These are phyloP conservation scores for Synergus umbraculus DNA, from an alignment of 2,888 invertebrate species.

Conservation along the genomic window DNA sequence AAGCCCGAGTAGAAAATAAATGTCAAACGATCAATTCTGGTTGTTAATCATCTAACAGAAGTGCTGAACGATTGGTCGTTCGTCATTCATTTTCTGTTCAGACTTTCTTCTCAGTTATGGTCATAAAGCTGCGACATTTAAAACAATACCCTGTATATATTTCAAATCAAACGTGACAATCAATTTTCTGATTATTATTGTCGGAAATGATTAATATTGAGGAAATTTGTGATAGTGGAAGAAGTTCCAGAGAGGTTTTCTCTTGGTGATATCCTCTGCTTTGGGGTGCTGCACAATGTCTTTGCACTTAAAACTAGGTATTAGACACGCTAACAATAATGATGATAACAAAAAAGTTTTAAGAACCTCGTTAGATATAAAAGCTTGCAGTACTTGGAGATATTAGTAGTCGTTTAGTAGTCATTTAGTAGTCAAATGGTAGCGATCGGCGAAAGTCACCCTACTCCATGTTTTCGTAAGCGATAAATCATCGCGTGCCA, in stretches of 20 bases:
- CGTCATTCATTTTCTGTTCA: conserved; percentile 19
- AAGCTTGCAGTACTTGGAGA: neutral
- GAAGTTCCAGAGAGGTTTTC: neutral
- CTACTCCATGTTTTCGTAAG: conserved; percentile 60
- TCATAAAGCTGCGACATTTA: conserved; percentile 15
- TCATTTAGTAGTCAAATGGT: conserved; percentile 32
- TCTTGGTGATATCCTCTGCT: neutral
- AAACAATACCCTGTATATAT: neutral
- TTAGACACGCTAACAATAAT: neutral
- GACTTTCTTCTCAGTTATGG: conserved; percentile 29
- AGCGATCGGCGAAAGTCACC: conserved; percentile 35
- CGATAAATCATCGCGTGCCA: conserved; percentile 74
- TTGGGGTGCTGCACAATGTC: neutral
- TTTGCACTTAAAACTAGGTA: neutral
- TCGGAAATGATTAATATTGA: neutral
- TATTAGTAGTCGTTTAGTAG: conserved; percentile 18
- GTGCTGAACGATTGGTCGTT: conserved; percentile 32
- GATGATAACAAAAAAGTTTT: neutral
- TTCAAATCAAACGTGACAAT: conserved; percentile 2
- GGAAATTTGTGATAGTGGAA: neutral
- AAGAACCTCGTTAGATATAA: neutral
- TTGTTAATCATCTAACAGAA: conserved; percentile 39
- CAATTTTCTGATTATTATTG: neutral
- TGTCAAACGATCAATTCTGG: conserved; percentile 36
- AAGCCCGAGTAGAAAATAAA: conserved; percentile 38